Base-by-base conservation (phyloP, 2,113 vertebrate genomes). In the Puffinus mauretanicus region DNA sequence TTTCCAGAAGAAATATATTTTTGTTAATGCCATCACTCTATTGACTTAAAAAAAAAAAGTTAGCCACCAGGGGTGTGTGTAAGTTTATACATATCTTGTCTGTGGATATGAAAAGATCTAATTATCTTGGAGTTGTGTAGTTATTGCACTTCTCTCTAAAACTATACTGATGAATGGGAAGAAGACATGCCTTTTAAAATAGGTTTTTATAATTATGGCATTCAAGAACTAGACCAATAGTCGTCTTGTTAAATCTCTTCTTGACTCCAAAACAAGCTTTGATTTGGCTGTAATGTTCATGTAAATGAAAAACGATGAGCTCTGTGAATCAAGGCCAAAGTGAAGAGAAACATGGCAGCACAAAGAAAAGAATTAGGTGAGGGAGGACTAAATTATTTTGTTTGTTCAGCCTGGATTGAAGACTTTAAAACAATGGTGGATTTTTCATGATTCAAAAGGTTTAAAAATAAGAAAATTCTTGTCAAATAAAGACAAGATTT, bases 231-330 rank as follows among this genome's bases (percentile, higher is more conserved):
- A 51, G 61, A 89, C 38, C 14, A 85, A 3, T 15, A 52, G 18
- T 60, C 7, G 58, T 82, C 73, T 27, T 76, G 12, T 72, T 79
- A 57, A 87, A 79, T 78, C 44, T 65, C 10, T 16, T 29, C 26
- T 91, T 91, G 86, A 65, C 16, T 97, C 32, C 44, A 61, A 76
- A 85, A 47, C 24, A 90, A 71, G 72, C 61, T 89, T 94, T 95
- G 83, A 76, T 91, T 96, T 87, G 49, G 5, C 13, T 87, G 11
- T 89, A 72, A 70, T 82, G 72, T 61, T 80, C 13, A 66, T 46
- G 46, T 77, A 93, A 95, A 82, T 94, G 19, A 84, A 36, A 76
- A 65, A 40, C 76, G 24, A 46, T 79, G 60, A 82, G 16, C 51
- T 65, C 22, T 66, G 65, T 89, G 62, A 87, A 49, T 91, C 78